These are phyloP conservation scores for Epistrophella euchroma DNA, from an alignment of 2,888 invertebrate species.

Conservation along the genomic window DNA sequence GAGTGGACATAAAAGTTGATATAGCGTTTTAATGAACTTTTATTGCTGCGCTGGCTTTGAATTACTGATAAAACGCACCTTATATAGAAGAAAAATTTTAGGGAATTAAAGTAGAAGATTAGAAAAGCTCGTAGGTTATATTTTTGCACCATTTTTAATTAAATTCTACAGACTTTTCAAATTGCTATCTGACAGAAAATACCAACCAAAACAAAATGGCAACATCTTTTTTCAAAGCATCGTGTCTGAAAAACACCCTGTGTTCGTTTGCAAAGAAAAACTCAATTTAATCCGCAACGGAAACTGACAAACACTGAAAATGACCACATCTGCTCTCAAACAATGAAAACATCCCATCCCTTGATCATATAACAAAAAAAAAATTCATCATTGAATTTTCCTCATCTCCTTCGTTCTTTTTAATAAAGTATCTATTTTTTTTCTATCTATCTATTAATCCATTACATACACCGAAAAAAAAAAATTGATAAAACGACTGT, in stretches of 20 bases:
- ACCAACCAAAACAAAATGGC: background rate
- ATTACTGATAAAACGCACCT: too few relatives aligned
- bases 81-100: too few relatives aligned
- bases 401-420: slow-evolving; percentile 26
- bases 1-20: too few relatives aligned
- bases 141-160: background rate
- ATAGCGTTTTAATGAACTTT: too few relatives aligned
- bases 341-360: slow-evolving; percentile 3
- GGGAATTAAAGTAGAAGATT: too few relatives aligned
- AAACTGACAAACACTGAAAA: slow-evolving; percentile 25
- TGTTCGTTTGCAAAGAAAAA: slow-evolving; percentile 18
- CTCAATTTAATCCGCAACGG: slow-evolving; percentile 40
- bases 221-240: too few relatives aligned
- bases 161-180: background rate
- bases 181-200: background rate
- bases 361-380: background rate
- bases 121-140: too few relatives aligned
- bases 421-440: slow-evolving; percentile 17
- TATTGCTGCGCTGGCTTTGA: too few relatives aligned
- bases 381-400: slow-evolving; percentile 27
- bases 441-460: slow-evolving; percentile 7
- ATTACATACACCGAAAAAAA: too few relatives aligned
- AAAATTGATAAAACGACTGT: too few relatives aligned
- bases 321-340: slow-evolving; percentile 53
- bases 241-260: background rate